A percentile compares a stretch with the other conserved stretches of the same genome.
Evolutionary conservation across 2,888 invertebrate genomes (phyloP).

Genomic region (Encarsia formosa): DNA sequence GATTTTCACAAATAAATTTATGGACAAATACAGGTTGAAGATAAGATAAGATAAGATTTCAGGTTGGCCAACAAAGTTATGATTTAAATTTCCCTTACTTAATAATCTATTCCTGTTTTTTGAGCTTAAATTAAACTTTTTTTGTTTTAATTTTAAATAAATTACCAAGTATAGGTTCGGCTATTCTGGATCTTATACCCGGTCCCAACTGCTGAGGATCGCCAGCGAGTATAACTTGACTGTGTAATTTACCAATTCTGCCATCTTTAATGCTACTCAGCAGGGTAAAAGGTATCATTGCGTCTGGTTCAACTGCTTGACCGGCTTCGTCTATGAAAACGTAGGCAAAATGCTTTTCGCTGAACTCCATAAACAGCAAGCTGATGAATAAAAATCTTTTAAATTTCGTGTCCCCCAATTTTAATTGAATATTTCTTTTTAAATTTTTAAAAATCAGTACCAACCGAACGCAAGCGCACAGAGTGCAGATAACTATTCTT

Average conservation of each 20-base stretch:
- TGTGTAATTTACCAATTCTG: constrained; percentile 36
- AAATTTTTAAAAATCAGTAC: too few species aligned
- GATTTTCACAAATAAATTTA: too few species aligned
- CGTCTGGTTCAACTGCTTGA: constrained; percentile 68
- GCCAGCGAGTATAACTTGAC: constrained; percentile 65
- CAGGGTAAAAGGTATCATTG: constrained; percentile 56
- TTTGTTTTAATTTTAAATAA: too few species aligned
- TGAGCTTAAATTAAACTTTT: too few species aligned
- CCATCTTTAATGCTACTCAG: constrained; percentile 44
- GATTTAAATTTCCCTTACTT: too few species aligned
- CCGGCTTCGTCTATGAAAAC: constrained; percentile 76
- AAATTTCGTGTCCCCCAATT: too few species aligned
- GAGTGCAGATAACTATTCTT: constrained; percentile 63
- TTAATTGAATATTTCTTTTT: too few species aligned
- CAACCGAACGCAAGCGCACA: constrained; percentile 55
- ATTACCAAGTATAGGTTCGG: constrained; percentile 49
- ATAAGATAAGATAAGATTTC: too few species aligned
- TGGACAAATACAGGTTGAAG: too few species aligned
- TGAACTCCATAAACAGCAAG: constrained; percentile 22
- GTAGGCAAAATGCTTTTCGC: constrained; percentile 58
- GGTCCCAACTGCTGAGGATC: constrained; percentile 74
- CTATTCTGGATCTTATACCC: constrained; percentile 51
- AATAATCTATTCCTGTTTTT: too few species aligned
- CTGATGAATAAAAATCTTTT: too few species aligned
- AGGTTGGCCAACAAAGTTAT: too few species aligned